Evolutionary conservation across 2,797 vertebrate species (phyloP).

Genomic region (Taenioides sp.): DNA sequence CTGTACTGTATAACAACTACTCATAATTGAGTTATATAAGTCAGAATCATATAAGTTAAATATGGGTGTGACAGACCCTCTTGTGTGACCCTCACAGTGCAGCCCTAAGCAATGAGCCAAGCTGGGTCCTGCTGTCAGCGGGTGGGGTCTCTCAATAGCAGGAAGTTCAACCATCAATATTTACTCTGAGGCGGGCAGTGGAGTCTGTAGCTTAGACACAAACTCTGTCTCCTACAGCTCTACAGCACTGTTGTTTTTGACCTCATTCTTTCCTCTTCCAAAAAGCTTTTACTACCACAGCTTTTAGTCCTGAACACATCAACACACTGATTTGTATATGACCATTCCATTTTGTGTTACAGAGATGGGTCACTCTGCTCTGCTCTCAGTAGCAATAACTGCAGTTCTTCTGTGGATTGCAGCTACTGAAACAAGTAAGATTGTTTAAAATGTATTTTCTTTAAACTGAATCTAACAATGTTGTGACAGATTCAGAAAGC

Average conservation of each 20-base stretch:
- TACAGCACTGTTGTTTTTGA: slow-evolving; percentile 80
- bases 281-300: slow-evolving; percentile 29
- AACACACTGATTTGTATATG: not conserved
- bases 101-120: slow-evolving; percentile 76
- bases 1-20: not conserved
- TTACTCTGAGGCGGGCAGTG: slow-evolving; percentile 77
- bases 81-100: slow-evolving; percentile 66
- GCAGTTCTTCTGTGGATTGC: slow-evolving; percentile 50
- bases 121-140: slow-evolving; percentile 66
- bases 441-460: not conserved
- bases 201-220: slow-evolving; percentile 63
- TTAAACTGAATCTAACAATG: not conserved
- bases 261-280: slow-evolving; percentile 73
- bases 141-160: slow-evolving; percentile 80
- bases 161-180: slow-evolving; percentile 85
- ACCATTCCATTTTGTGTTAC: slow-evolving; percentile 31
- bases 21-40: not conserved
- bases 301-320: slow-evolving; percentile 20
- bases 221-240: slow-evolving; percentile 62
- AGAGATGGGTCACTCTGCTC: slow-evolving; percentile 72
- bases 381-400: slow-evolving; percentile 54
- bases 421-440: slow-evolving; percentile 62
- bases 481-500: too few relatives aligned
- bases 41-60: not conserved
- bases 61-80: slow-evolving; percentile 5